Percentiles rank a stretch among this genome's conserved stretches.
phyloP scores from a whole-genome alignment of 2,797 vertebrate species.

The Liparis tanakae region DNA sequence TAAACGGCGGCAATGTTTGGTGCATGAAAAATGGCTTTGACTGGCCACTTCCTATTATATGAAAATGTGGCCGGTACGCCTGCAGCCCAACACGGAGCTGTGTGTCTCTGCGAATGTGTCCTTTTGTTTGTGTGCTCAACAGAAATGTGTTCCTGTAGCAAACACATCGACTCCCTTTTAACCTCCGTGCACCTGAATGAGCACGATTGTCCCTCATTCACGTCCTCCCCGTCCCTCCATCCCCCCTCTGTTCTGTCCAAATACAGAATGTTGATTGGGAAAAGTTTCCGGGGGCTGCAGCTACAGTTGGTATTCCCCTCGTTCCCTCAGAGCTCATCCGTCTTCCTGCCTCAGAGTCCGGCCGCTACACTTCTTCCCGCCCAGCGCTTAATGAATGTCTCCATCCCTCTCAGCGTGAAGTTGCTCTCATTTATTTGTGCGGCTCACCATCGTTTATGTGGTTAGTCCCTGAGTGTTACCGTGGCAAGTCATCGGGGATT shows the following conservation, averaged over 20 bases:
- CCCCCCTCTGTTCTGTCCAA: conserved; percentile 20
- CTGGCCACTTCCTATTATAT: conserved; percentile 23
- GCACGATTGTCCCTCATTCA: conserved; percentile 29
- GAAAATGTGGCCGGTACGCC: conserved; percentile 14
- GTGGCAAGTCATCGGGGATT: conserved; percentile 44
- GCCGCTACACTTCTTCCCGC: conserved; percentile 52
- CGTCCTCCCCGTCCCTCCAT: neutral
- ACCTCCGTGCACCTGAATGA: conserved; percentile 48
- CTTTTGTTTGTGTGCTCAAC: conserved; percentile 50
- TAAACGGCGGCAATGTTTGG: conserved; percentile 20
- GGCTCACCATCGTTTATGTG: conserved; percentile 50
- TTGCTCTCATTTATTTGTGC: conserved; percentile 61
- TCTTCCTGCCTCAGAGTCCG: conserved; percentile 56
- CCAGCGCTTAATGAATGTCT: conserved; percentile 51
- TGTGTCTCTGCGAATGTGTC: conserved; percentile 50
- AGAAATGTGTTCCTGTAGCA: conserved; percentile 34
- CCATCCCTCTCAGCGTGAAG: conserved; percentile 31
- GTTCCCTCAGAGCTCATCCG: conserved; percentile 54
- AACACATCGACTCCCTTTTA: conserved; percentile 33
- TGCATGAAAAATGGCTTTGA: conserved; percentile 8
- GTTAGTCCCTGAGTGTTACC: conserved; percentile 59
- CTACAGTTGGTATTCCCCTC: conserved; percentile 41
- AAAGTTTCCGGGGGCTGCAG: conserved; percentile 43
- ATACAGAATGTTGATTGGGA: conserved; percentile 45
- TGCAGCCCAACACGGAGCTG: conserved; percentile 15